phyloP scores from a whole-genome alignment of 2,113 vertebrate species.

The Terrapene triunguis region DNA sequence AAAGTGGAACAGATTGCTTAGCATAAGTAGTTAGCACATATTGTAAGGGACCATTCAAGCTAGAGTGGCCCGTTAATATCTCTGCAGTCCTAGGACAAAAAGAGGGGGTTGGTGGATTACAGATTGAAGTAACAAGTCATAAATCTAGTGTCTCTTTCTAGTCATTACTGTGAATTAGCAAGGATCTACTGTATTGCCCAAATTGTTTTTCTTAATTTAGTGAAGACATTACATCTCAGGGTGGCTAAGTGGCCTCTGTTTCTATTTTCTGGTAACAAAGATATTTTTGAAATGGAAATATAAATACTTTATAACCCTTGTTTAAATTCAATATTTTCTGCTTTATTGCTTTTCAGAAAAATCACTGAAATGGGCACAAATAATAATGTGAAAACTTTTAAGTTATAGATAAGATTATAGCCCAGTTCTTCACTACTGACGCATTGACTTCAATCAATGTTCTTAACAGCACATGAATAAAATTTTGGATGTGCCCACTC shows the following conservation, averaged over 20 bases:
- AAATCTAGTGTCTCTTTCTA: too few species aligned
- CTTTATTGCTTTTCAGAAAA: slow-evolving; percentile 2
- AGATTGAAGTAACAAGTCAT: too few species aligned
- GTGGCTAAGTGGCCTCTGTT: not conserved
- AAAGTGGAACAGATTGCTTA: too few species aligned
- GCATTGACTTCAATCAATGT: not conserved
- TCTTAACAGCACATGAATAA: not conserved
- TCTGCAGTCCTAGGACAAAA: too few species aligned
- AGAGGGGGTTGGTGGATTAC: too few species aligned
- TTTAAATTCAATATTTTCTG: not conserved
- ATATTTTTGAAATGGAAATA: not conserved
- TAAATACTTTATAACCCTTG: not conserved
- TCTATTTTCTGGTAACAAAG: not conserved
- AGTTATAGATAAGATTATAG: not conserved
- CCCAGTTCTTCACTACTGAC: not conserved
- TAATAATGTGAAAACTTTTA: not conserved
- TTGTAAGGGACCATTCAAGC: too few species aligned
- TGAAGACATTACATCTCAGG: not conserved
- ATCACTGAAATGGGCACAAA: slow-evolving; percentile 15
- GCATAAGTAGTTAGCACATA: too few species aligned
- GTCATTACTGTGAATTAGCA: not conserved
- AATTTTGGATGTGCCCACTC: not conserved
- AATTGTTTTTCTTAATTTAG: not conserved
- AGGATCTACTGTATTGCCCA: not conserved
- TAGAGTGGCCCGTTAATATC: too few species aligned